A percentile compares a stretch with the other conserved stretches of the same genome.
Evolutionary conservation across 2,888 invertebrate species (phyloP).

Genomic region (Crocallis elinguaria): DNA sequence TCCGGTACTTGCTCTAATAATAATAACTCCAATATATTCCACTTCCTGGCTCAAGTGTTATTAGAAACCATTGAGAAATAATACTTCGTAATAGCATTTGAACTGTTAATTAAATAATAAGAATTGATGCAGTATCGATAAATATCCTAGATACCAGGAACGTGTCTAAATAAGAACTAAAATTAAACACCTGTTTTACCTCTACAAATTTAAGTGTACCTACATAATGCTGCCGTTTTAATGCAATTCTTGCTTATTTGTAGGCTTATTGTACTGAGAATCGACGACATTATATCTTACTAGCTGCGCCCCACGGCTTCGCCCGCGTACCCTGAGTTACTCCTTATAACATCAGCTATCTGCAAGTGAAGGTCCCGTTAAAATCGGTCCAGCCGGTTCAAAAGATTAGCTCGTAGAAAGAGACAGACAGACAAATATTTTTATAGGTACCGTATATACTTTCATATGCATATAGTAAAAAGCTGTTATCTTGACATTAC

Average conservation of each 20-base stretch:
- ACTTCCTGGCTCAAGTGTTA: constrained; percentile 2
- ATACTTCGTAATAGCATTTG: background rate
- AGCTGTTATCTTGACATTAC: too few relatives aligned
- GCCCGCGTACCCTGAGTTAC: too few relatives aligned
- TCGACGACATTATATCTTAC: too few relatives aligned
- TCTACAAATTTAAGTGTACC: background rate
- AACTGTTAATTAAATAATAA: background rate
- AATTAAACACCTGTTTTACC: background rate
- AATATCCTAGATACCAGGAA: background rate
- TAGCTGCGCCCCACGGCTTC: too few relatives aligned
- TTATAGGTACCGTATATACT: too few relatives aligned
- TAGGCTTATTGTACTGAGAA: background rate
- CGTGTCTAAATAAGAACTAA: background rate
- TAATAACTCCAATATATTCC: background rate
- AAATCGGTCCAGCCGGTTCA: too few relatives aligned
- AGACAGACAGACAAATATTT: too few relatives aligned
- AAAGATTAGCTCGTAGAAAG: too few relatives aligned
- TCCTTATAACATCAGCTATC: too few relatives aligned
- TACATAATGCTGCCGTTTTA: background rate
- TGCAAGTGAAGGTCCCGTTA: too few relatives aligned
- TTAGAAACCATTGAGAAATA: background rate
- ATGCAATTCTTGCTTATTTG: background rate
- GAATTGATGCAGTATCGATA: background rate
- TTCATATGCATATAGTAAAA: too few relatives aligned
- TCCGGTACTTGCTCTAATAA: background rate